Evolutionary conservation across 2,797 vertebrate species (phyloP).

Genomic region (Hydrocynus forskahlii): DNA sequence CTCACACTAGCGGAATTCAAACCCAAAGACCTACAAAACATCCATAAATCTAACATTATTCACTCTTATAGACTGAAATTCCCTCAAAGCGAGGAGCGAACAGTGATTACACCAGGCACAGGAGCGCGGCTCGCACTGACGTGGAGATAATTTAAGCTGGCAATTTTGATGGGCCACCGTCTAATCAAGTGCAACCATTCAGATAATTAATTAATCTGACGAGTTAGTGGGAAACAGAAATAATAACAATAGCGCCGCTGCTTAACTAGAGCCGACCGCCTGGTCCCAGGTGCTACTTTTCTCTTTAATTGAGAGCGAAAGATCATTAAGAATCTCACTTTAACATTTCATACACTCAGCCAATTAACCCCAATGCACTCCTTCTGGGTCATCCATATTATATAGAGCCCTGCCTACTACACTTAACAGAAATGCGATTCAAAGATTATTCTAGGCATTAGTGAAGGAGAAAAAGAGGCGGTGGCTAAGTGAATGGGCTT

Average conservation of each 20-base stretch:
- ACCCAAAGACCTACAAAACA: not conserved
- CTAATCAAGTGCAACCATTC: constrained; percentile 63
- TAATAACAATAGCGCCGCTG: constrained; percentile 54
- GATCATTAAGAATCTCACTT: constrained; percentile 84
- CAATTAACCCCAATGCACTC: constrained; percentile 74
- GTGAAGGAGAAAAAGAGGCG: constrained; percentile 33
- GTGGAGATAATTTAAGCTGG: constrained; percentile 54
- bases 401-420: constrained; percentile 35
- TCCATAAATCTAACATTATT: not conserved
- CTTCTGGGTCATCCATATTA: constrained; percentile 30
- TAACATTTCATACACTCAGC: constrained; percentile 79
- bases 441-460: constrained; percentile 73
- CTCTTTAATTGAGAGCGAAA: constrained; percentile 64
- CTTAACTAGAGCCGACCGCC: constrained; percentile 46
- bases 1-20: not conserved
- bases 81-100: constrained; percentile 15
- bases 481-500: constrained; percentile 1
- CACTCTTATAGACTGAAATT: not conserved
- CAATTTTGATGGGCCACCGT: constrained; percentile 53
- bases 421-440: constrained; percentile 65
- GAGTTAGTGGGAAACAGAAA: constrained; percentile 48
- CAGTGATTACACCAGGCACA: constrained; percentile 39
- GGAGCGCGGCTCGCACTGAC: constrained; percentile 8
- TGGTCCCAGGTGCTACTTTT: constrained; percentile 54
- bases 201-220: constrained; percentile 62